Conservation (phyloP, 2,113 vertebrate species). For the Sardina pilchardus region DNA sequence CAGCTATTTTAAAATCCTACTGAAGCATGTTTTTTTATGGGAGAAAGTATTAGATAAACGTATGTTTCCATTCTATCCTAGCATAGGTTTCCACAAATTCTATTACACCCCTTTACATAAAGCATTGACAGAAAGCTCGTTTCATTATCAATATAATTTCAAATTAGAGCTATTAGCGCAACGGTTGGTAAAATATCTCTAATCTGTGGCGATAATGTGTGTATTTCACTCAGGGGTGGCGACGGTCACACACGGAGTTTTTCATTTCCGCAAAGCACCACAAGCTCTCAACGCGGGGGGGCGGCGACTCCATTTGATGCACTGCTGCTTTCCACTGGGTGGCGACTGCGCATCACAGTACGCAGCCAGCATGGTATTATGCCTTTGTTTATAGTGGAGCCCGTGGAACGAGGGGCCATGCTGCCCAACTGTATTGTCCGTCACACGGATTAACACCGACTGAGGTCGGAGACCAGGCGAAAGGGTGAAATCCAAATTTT, state of each 20-base stretch:
- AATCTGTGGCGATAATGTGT: background rate
- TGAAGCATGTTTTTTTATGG: background rate
- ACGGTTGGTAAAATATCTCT: background rate
- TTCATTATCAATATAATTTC: background rate
- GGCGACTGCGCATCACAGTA: constrained; percentile 55
- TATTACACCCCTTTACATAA: background rate
- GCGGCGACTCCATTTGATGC: constrained; percentile 16
- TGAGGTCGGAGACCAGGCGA: constrained; percentile 49
- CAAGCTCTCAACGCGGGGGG: background rate
- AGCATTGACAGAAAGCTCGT: background rate
- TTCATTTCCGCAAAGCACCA: constrained; percentile 20
- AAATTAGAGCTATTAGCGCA: background rate
- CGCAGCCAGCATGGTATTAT: constrained; percentile 65
- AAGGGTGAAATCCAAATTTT: constrained; percentile 28
- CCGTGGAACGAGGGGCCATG: constrained; percentile 75
- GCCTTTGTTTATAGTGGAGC: constrained; percentile 81
- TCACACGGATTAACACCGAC: constrained; percentile 65
- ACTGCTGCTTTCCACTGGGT: constrained; percentile 53
- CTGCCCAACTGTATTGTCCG: constrained; percentile 71
- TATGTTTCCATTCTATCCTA: background rate
- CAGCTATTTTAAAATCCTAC: background rate
- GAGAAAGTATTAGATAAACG: background rate
- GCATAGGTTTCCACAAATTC: background rate
- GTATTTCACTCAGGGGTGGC: constrained; percentile 7
- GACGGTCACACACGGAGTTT: background rate